Conservation (phyloP, 2,797 vertebrate genomes). For the Betta splendens region DNA sequence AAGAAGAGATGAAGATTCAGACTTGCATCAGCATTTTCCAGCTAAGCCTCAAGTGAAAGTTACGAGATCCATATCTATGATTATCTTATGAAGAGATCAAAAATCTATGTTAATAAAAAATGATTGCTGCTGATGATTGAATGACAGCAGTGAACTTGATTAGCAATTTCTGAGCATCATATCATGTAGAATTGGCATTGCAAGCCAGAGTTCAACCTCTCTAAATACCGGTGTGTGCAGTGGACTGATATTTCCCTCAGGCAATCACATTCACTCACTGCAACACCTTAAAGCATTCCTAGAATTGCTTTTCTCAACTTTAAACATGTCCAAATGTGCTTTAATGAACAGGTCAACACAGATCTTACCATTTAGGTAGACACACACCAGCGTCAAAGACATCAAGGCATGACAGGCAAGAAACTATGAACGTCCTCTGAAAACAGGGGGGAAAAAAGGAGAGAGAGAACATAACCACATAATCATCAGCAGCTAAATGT, state of each 20-base stretch:
- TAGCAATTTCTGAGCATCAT: constrained; percentile 57
- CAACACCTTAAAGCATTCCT: constrained; percentile 74
- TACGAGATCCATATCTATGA: constrained; percentile 65
- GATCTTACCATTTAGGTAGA: constrained; percentile 72
- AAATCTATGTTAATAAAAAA: constrained; percentile 65
- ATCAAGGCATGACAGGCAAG: constrained; percentile 37
- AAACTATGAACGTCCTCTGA: constrained; percentile 41
- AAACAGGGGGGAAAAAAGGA: constrained; percentile 9
- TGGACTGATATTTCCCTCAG: constrained; percentile 60
- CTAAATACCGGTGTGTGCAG: constrained; percentile 63
- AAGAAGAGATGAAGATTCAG: constrained; percentile 56
- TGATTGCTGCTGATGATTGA: constrained; percentile 63
- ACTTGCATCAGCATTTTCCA: constrained; percentile 72
- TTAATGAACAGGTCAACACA: constrained; percentile 71
- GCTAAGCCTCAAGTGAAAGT: constrained; percentile 68
- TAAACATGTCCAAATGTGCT: constrained; percentile 70
- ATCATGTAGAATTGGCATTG: constrained; percentile 59
- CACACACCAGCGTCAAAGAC: constrained; percentile 36
- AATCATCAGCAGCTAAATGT: constrained; percentile 22
- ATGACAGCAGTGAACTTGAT: constrained; percentile 62
- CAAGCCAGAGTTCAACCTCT: constrained; percentile 57
- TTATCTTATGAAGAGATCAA: constrained; percentile 77
- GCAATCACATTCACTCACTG: constrained; percentile 63
- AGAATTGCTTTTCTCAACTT: constrained; percentile 67
- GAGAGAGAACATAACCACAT: neutral